Conservation (phyloP, 2,113 vertebrate species). For the Pseudorectes ferrugineus region DNA sequence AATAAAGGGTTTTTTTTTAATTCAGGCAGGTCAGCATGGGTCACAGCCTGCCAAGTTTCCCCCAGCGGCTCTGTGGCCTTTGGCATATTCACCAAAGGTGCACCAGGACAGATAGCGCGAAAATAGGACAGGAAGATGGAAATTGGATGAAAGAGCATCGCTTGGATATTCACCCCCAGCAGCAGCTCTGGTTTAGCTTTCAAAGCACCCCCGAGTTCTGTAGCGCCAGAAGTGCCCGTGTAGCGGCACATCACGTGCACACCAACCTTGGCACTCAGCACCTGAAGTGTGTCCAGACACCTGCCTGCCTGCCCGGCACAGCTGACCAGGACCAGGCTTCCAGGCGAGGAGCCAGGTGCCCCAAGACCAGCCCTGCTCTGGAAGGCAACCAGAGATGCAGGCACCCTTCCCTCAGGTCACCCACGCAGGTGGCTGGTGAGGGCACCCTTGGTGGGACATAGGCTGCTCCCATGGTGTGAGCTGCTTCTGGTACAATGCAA, state of each 20-base stretch:
- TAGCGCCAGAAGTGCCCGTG: rapidly evolving
- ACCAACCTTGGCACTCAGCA: not conserved
- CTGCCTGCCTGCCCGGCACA: rapidly evolving
- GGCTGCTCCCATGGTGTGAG: rapidly evolving
- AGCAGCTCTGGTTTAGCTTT: not conserved
- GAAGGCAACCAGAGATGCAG: not conserved
- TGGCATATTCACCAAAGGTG: rapidly evolving
- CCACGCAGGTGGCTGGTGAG: not conserved
- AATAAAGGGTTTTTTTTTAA: not conserved
- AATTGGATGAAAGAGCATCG: rapidly evolving
- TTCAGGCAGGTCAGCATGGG: not conserved
- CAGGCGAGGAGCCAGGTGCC: not conserved
- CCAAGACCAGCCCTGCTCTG: not conserved
- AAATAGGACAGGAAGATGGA: not conserved
- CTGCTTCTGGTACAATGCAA: not conserved
- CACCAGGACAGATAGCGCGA: not conserved
- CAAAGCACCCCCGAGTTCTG: not conserved
- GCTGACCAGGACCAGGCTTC: not conserved
- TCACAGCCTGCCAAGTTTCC: not conserved
- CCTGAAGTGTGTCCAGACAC: not conserved
- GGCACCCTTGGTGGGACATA: no score
- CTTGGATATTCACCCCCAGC: not conserved
- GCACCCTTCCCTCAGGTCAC: not conserved
- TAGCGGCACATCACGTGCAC: rapidly evolving
- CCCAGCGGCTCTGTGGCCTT: not conserved